Conservation (phyloP, 2,888 invertebrate species). For the Thecocarcelia acutangulata region DNA sequence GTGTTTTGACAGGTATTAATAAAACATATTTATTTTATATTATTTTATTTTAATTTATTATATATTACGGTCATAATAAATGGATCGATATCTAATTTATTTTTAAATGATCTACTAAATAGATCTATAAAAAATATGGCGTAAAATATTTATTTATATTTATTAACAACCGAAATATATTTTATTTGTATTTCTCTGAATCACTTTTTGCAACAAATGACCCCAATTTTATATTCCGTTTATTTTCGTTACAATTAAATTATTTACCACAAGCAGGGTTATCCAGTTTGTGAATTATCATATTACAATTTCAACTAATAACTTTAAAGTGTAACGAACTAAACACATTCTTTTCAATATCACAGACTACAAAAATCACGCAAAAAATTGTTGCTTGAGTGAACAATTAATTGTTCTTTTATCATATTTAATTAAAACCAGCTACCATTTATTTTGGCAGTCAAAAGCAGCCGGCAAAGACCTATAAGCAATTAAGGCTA, state of each 20-base stretch:
- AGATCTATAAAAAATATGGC: not conserved
- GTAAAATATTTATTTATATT: too few relatives aligned
- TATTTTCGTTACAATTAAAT: not conserved
- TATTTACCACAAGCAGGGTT: not conserved
- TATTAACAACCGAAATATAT: too few relatives aligned
- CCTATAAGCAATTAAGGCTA: conserved; percentile 47
- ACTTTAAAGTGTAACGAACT: not conserved
- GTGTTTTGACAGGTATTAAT: too few relatives aligned
- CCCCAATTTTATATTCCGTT: too few relatives aligned
- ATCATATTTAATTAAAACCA: not conserved
- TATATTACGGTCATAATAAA: too few relatives aligned
- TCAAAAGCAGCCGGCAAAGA: conserved; percentile 42
- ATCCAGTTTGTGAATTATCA: not conserved
- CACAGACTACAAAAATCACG: conserved; percentile 15
- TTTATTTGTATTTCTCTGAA: too few relatives aligned
- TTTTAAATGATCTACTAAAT: too few relatives aligned
- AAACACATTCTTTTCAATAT: not conserved
- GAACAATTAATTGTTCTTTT: conserved; percentile 21
- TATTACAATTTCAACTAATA: not conserved
- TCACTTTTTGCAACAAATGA: too few relatives aligned
- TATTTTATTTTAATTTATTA: too few relatives aligned
- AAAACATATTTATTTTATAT: too few relatives aligned
- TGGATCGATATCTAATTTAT: too few relatives aligned
- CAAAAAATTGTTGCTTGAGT: conserved; percentile 53
- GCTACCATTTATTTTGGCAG: too few relatives aligned